Conservation (phyloP, 2,113 vertebrate genomes). For the Panurus biarmicus region DNA sequence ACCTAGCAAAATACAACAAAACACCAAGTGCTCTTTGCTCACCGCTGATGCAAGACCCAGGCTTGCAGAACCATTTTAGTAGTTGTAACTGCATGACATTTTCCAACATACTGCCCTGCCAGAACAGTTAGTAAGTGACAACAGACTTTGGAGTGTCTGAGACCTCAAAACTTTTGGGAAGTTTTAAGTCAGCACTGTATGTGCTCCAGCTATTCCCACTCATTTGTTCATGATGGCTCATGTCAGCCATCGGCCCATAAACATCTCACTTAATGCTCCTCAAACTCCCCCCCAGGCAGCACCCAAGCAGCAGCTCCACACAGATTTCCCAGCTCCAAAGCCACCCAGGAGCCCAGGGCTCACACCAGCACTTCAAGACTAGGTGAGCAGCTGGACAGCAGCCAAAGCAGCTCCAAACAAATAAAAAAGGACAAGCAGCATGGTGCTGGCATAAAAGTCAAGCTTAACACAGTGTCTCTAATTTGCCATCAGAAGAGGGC, state of each 20-base stretch:
- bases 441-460: not conserved
- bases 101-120: not conserved
- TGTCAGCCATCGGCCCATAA: not conserved
- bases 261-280: not conserved
- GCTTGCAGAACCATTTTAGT: not conserved
- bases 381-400: not conserved
- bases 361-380: fast-evolving
- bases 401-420: not conserved
- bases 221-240: not conserved
- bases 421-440: not conserved
- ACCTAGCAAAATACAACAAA: not conserved
- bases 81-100: not conserved
- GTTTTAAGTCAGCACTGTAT: not conserved
- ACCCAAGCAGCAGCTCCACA: not conserved
- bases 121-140: not conserved
- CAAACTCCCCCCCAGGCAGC: not conserved
- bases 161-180: not conserved
- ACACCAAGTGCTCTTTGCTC: not conserved
- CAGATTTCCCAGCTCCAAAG: not conserved
- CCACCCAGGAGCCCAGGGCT: not conserved
- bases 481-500: not conserved
- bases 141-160: not conserved
- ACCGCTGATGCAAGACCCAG: not conserved
- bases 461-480: not conserved
- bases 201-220: not conserved